Evolutionary conservation across 1,140 invertebrate genomes (phyloP), one percentile per base, ranked within the genome.

Genomic region (Anagrus nilaparvatae): DNA sequence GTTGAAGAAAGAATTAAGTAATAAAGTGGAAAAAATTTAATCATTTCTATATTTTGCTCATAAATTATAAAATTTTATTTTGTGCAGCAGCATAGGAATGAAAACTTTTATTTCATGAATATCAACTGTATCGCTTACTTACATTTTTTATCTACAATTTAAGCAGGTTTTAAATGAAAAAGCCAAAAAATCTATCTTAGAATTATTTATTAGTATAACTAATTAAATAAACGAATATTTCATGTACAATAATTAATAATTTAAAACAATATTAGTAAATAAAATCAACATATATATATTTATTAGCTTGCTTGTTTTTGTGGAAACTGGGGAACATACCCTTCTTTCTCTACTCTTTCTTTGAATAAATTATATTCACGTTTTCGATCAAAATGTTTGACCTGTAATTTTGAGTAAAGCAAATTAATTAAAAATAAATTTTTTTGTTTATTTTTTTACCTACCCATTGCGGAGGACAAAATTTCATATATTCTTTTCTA

Each of bases 351-450:
- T 62, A 94, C 82, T 73, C 82, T 81, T 52, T 85, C 79, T 70
- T 91, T 91, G 63, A 89, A 95, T 58, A 87, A 77, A 53, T 88
- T 70, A 67, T 90, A 94, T 50, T 82, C 80, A 60, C 85, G 63
- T 65, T 89, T 91, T 55, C 86, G 75, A 69, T 94, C 87, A 69
- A 96, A 96, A 69, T 96, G 89, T 67, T 87, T 90, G 9, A 94
- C 87, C 79, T 82, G 41, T 41, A 46, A 40, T 25, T 25, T 34
- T 35, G 21, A 32, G 14, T 21, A 36, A 44, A 13, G 20, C 7
- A 40, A 17, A 13, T 17, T 30, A 18, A 24, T 31, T 25, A 19
- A 14, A 27, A 33, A 31, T 29, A 33, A 18, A 43, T 24, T 24
- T 37, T 32, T 8, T 18, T 9, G 34, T 12, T 25, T 5, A 18